Evolutionary conservation across 2,113 vertebrate species (phyloP).

Genomic region (Sceloporus undulatus): DNA sequence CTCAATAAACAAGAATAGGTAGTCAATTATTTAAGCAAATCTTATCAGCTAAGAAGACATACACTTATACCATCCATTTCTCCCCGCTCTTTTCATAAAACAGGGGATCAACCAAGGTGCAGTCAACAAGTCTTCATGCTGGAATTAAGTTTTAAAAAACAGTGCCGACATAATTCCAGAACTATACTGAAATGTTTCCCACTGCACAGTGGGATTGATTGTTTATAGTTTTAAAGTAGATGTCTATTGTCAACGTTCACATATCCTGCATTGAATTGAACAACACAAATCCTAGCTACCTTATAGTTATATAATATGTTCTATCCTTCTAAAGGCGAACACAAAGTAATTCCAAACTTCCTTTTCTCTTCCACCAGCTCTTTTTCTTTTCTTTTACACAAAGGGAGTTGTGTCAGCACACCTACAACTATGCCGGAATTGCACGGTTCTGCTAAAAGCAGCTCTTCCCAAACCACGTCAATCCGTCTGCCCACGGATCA

Average conservation of each 20-base stretch:
- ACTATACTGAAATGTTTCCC: background rate
- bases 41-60: accelerated
- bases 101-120: background rate
- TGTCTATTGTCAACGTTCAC: background rate
- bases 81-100: background rate
- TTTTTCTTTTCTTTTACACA: background rate
- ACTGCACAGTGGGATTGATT: background rate
- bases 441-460: conserved; percentile 15
- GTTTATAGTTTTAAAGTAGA: background rate
- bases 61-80: background rate
- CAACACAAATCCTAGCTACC: background rate
- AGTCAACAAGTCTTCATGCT: background rate
- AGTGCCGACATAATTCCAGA: background rate
- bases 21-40: conserved; percentile 9
- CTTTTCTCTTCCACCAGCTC: background rate
- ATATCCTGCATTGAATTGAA: background rate
- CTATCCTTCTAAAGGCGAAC: conserved; percentile 1
- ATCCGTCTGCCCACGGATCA: conserved; percentile 14
- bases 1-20: background rate
- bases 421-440: background rate
- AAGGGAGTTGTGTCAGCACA: conserved; percentile 5
- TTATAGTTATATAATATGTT: background rate
- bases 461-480: background rate
- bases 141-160: conserved; percentile 2
- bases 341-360: conserved; percentile 22